Percentiles rank a stretch among this genome's conserved stretches.
Evolutionary conservation across 2,113 vertebrate species (phyloP).

Genomic region (Eudyptes chrysolophus): DNA sequence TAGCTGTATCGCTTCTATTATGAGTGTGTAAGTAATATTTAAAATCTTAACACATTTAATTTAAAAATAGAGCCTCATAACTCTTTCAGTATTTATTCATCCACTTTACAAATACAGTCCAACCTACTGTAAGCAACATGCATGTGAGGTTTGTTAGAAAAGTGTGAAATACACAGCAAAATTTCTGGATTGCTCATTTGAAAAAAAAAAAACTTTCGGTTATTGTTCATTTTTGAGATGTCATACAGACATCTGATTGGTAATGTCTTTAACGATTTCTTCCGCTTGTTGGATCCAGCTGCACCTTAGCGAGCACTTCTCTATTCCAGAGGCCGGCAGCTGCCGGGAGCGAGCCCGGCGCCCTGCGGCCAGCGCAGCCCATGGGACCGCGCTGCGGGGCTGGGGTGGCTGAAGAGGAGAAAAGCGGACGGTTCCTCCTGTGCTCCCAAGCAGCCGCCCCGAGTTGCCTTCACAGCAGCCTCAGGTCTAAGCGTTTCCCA

Average conservation of each 20-base stretch:
- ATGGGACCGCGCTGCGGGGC: accelerated
- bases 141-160: accelerated
- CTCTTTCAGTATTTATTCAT: background rate
- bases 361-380: background rate
- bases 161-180: accelerated
- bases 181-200: background rate
- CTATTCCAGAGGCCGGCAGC: accelerated
- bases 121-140: background rate
- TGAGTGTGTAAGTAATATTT: too few species aligned
- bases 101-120: background rate
- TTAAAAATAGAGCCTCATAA: background rate
- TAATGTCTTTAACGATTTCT: accelerated
- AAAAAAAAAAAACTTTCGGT: background rate
- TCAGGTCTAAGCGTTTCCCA: accelerated
- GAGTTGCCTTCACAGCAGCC: accelerated
- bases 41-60: background rate
- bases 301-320: accelerated
- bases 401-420: accelerated
- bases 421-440: accelerated
- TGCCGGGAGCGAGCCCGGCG: accelerated
- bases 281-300: accelerated
- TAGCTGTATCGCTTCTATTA: accelerated
- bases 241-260: too few species aligned
- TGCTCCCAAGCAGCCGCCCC: accelerated
- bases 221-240: background rate